Base-by-base conservation (phyloP, 2,888 invertebrate genomes). In the Melieria crassipennis region DNA sequence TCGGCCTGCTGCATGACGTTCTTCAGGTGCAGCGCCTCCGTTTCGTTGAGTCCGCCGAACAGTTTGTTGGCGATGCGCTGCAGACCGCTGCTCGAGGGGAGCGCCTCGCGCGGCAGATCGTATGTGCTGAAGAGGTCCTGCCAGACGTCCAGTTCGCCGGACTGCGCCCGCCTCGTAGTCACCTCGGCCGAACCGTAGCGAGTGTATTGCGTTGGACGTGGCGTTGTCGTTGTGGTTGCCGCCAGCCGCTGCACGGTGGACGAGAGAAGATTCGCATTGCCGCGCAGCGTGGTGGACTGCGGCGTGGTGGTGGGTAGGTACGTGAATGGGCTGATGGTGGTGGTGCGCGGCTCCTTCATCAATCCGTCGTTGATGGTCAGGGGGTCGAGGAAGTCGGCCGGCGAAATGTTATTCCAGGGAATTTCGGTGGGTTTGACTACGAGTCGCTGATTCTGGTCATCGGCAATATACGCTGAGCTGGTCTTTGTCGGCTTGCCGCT, bases 1-100 rank as follows among this genome's bases (percentile, higher is more conserved):
- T 92, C 92, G 0, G 94, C 94, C 82, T 93, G 92, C 80, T 92
- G 92, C 94, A 95, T 94, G 55, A 94, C 93, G 73, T 91, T 90
- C 89, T 94, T 91, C 69, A 95, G 88, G 77, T 93, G 92, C 73
- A 91, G 89, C 0, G 92, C 90, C 73, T 93, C 93, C 0, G 93
- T 91, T 9, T 92, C 91, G 79, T 94, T 94, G 74, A 94, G 88
- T 16, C 91, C 91, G 1, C 91, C 92, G 82, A 94, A 92, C 78
- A 94, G 91, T 85, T 93, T 91, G 79, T 93, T 92, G 0, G 94
- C 92, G 77, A 91, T 91, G 78, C 90, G 89, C 57, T 90, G 90
- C 62, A 92, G 89, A 3, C 91, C 91, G 67, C 90, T 90, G 71
- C 90, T 89, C 55, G 91, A 90, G n/a, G 91, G 91, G 3, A 86